Base-by-base conservation (phyloP, 1,140 invertebrate genomes). In the Hycleus cichorii region DNA sequence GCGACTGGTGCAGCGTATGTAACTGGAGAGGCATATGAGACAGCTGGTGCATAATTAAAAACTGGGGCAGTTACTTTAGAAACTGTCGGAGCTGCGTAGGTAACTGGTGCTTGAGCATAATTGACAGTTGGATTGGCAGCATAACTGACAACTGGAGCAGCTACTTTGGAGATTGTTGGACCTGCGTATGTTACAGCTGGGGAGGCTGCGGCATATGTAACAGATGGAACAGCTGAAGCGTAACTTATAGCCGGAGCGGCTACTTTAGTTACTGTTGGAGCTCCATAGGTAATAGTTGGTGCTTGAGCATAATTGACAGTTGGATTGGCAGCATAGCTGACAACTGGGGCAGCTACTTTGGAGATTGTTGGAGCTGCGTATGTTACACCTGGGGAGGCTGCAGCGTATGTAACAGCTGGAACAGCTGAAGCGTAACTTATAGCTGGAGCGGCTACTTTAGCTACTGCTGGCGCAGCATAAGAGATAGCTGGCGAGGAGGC, bases 1-100 rank as follows among this genome's bases (percentile, higher is more conserved):
- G 61, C 63, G 27, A 62, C 50, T 26, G 73, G 27, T 4, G 73
- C 76, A 47, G 72, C 60, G 32, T 53, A 48, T 48, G 72, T 80
- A 32, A 66, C 64, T 32, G 47, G 47, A 39, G 47, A 48, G 27
- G 56, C 53, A 48, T 49, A 42, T n/a, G 58, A 48, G 3, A 66
- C 64, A 6, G 65, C 7, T 7, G 32, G 48, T 51, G 43, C 18
- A 18, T 18, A 18, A 18, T 18, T 18, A 18, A 18, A 18, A 18
- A 18, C 18, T 18, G 18, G 18, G 2, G 18, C 39, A 7, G 49
- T 50, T 12, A 48, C 40, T 46, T 49, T 50, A 12, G 59, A 55
- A 5, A 49, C 49, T 6, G 48, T 39, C 2, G 61, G 57, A 18
- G 58, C 47, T 39, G 62, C 63, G 44, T 65, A 66, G n/a, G n/a